These are phyloP conservation scores for Typhlichthys subterraneus DNA, from an alignment of 2,797 vertebrate species.

Conservation along the genomic window DNA sequence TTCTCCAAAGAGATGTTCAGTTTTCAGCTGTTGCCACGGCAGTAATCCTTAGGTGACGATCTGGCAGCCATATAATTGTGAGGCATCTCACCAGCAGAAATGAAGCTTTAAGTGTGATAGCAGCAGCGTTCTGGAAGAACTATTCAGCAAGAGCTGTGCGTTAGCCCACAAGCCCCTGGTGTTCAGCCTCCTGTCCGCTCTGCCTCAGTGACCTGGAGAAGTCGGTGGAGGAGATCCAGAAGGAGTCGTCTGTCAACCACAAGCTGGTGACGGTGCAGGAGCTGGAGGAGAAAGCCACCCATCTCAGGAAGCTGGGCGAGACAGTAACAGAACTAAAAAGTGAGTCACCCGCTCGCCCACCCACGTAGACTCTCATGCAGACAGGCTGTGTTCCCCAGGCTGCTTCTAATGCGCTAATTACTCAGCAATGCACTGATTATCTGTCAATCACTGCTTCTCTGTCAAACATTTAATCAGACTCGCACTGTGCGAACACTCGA, in stretches of 20 bases:
- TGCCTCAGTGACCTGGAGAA: constrained; percentile 91
- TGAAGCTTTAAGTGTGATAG: neutral
- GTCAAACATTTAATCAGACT: constrained; percentile 45
- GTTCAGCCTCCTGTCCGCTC: constrained; percentile 64
- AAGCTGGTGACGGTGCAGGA: constrained; percentile 89
- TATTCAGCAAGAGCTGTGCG: constrained; percentile 28
- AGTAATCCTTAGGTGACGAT: neutral
- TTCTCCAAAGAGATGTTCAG: neutral
- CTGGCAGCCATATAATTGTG: constrained; percentile 21
- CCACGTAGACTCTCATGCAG: constrained; percentile 22
- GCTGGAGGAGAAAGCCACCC: constrained; percentile 91
- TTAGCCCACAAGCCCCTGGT: constrained; percentile 39
- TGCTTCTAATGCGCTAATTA: constrained; percentile 52
- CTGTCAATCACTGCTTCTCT: constrained; percentile 44
- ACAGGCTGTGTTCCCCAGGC: constrained; percentile 26
- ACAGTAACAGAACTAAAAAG: constrained; percentile 94
- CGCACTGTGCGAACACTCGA: constrained; percentile 28
- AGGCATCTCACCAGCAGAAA: too few relatives aligned
- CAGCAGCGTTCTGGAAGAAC: constrained; percentile 22
- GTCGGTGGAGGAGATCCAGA: constrained; percentile 95
- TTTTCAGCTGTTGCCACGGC: too few relatives aligned
- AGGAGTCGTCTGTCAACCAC: constrained; percentile 88
- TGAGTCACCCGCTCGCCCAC: constrained; percentile 69
- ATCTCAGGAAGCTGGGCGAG: constrained; percentile 94
- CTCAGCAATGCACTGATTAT: constrained; percentile 49